These are phyloP conservation scores for Urocolius indicus DNA, from an alignment of 2,113 vertebrate species.

Conservation along the genomic window DNA sequence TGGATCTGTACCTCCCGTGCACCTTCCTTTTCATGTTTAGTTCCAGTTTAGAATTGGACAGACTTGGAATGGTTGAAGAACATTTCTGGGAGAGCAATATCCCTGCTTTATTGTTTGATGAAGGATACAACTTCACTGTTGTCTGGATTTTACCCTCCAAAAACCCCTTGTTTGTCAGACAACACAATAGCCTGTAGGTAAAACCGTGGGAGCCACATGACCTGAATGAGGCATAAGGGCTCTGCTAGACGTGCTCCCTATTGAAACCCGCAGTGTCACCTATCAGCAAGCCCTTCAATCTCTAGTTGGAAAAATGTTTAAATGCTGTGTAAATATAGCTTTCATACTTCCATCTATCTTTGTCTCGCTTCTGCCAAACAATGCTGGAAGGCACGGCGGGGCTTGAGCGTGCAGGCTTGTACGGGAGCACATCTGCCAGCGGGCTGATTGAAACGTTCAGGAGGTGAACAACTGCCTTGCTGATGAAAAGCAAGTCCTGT, in stretches of 20 bases:
- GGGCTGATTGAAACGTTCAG: background rate
- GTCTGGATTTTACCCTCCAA: background rate
- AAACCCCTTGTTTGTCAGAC: background rate
- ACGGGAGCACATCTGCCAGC: background rate
- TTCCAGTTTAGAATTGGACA: background rate
- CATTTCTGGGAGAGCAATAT: background rate
- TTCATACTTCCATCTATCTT: slow-evolving; percentile 4
- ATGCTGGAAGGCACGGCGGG: background rate
- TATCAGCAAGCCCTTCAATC: background rate
- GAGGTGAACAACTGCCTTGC: background rate
- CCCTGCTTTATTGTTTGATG: background rate
- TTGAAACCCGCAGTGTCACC: slow-evolving; percentile 5
- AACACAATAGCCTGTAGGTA: background rate
- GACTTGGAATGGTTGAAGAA: background rate
- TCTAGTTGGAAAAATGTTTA: slow-evolving; percentile 2
- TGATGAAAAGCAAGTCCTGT: background rate
- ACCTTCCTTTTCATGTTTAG: background rate
- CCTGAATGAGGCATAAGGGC: background rate
- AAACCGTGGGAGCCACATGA: background rate
- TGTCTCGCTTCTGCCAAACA: slow-evolving; percentile 15
- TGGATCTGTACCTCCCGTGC: background rate
- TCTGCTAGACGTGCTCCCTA: background rate
- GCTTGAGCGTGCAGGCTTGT: background rate
- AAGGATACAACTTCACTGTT: background rate
- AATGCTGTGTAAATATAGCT: slow-evolving; percentile 49